phyloP scores from a whole-genome alignment of 2,113 vertebrate genomes.

The Cinclus cinclus region DNA sequence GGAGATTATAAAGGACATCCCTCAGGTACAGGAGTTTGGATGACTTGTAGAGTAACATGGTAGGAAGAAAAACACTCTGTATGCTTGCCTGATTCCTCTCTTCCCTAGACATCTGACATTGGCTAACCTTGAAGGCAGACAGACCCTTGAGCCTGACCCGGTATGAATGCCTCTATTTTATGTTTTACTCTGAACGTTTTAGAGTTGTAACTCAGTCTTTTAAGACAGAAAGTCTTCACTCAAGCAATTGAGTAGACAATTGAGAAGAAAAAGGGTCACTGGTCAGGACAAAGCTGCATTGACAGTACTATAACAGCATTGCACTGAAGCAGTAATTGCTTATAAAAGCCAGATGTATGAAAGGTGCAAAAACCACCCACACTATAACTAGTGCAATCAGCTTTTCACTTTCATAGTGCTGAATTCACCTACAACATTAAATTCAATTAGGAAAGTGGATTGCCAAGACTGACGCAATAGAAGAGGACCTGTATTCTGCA shows the following conservation, averaged over 20 bases:
- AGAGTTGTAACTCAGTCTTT: not conserved
- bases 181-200: not conserved
- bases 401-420: constrained; percentile 23
- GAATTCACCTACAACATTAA: constrained; percentile 34
- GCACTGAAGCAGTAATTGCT: constrained; percentile 5
- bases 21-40: not conserved
- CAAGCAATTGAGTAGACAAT: not conserved
- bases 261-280: not conserved
- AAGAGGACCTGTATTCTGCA: constrained; percentile 17
- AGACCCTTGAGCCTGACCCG: not conserved
- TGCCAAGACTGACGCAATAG: constrained; percentile 34
- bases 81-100: not conserved
- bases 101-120: not conserved
- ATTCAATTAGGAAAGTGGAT: constrained; percentile 34
- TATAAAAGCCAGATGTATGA: not conserved
- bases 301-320: not conserved
- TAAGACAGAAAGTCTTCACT: constrained; percentile 4
- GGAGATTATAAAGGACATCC: not conserved
- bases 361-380: constrained; percentile 22
- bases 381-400: not conserved
- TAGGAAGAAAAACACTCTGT: not conserved
- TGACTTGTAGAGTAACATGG: not conserved
- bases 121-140: not conserved
- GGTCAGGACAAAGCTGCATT: not conserved
- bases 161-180: not conserved